Base-by-base conservation (phyloP, 2,797 vertebrate species). In the Gobionotothen gibberifrons region DNA sequence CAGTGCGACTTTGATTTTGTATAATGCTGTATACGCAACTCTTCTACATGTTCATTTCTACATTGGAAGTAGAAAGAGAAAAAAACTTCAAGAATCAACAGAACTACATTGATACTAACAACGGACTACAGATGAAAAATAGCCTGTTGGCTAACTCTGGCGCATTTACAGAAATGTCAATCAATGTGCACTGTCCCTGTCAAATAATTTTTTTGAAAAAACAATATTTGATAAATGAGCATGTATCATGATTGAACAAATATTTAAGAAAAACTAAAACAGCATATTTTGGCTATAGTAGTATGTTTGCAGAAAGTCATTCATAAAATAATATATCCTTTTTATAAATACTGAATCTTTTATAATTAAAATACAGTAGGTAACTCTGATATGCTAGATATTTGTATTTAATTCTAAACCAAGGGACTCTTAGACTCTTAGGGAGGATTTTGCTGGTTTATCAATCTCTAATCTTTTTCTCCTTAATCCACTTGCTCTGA, bases 401-500 rank as follows among this genome's bases (percentile, higher is more conserved):
- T 22, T 36, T 6, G 32, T 8, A 22, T 32, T 52, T 16, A 8
- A 32, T 36, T 36, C 32, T 36, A 36, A 36, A 36, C 32, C 8
- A 9, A 36, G 32, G 32, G 32, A 36, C 32, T 36, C 32, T 36
- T 5, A 32, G 32, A 32, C 32, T 32, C 32, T 36, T 36, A 9
- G 32, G 0, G 1, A 1, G 8, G 32, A 36, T 26, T 26, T 26
- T 26, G 60, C 43, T 21, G 74, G n/a, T 39, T 69, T 60, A 81
- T 69, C 66, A 22, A 53, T 63, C 21, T 16, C 48, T 82, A 85
- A 85, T 85, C 85, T 69, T 57, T 79, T 62, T 66, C 32, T 46
- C 66, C 56, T 72, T 81, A 87, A 90, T 90, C 86, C 70, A 77
- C 63, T 88, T 82, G 76, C 84, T 76, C 60, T 65, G 62, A 79